These are phyloP conservation scores for Spatula clypeata DNA, from an alignment of 2,797 vertebrate species.

Conservation along the genomic window DNA sequence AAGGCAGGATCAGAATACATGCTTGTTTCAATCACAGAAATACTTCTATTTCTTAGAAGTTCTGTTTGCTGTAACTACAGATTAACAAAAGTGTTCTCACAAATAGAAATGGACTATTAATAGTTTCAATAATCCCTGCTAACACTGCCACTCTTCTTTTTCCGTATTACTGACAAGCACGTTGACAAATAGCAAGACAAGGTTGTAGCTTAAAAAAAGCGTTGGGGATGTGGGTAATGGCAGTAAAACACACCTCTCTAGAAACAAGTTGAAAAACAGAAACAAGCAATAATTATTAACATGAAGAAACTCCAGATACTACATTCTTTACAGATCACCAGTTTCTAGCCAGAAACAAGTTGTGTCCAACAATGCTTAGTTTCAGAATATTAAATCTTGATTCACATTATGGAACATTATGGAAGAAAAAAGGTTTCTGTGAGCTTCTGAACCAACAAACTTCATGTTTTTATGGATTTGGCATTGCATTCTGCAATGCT, in stretches of 20 bases:
- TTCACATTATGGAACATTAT: neutral
- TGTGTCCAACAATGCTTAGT: neutral
- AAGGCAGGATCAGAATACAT: neutral
- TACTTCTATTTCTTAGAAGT: neutral
- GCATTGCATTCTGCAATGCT: neutral
- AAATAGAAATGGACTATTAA: neutral
- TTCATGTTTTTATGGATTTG: neutral
- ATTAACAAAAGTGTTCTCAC: neutral
- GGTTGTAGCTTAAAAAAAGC: neutral
- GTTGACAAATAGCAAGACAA: neutral
- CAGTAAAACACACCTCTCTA: neutral
- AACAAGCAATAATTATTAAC: neutral
- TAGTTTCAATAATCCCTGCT: neutral
- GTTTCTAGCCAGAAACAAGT: neutral
- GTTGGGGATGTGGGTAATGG: accelerated
- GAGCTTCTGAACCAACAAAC: neutral
- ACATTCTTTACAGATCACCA: neutral
- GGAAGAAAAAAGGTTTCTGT: neutral
- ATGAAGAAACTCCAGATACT: neutral
- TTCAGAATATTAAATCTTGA: neutral
- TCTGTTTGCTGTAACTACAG: neutral
- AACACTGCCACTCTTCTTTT: neutral
- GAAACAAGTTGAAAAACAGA: neutral
- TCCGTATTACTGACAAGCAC: neutral
- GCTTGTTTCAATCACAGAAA: neutral